Evolutionary conservation across 1,140 invertebrate species (phyloP), one percentile per base, ranked within the genome.

Genomic region (Halyomorpha halys): DNA sequence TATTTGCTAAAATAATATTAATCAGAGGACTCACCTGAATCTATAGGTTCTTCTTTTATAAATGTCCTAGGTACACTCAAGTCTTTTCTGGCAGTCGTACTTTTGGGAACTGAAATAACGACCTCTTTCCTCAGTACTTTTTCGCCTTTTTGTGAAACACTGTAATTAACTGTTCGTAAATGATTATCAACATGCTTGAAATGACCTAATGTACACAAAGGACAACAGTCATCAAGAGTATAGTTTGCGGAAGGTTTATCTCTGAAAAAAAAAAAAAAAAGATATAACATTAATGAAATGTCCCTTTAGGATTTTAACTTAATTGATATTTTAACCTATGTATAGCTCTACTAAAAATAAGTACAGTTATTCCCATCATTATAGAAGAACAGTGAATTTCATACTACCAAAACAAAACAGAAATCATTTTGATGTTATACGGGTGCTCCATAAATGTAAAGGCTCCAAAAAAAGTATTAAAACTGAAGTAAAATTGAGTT

Each of bases 121-220:
- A 62, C 61, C 5, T 62, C 44, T 27, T 49, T 62, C n/a, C 23
- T 47, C 18, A 47, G 19, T 1, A 25, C 45, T n/a, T 49, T 49
- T 13, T 63, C 45, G 1, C 23, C 44, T 61, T 60, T 27, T 13
- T 47, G n/a, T 16, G 21, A 11, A 25, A 21, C 44, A 44, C 23
- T n/a, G n/a, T n/a, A n/a, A n/a, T n/a, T 47, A 19, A 30, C 54
- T n/a, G 45, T 53, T 13, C 39, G 34, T 14, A 34, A 27, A 39
- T 44, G 53, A 44, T 53, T 34, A 21, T 65, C 59, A 18, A 65
- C n/a, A 14, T 61, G 18, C 11, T 53, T 61, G 18, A 65, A 65
- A 13, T 44, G 61, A 18, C 64, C 64, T 15, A 51, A 18, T 9
- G 45, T 53, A 54, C 64, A 65, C 3, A 65, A 47, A n/a, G 64